Evolutionary conservation across 2,113 vertebrate genomes (phyloP).

Genomic region (Xiphophorus maculatus): DNA sequence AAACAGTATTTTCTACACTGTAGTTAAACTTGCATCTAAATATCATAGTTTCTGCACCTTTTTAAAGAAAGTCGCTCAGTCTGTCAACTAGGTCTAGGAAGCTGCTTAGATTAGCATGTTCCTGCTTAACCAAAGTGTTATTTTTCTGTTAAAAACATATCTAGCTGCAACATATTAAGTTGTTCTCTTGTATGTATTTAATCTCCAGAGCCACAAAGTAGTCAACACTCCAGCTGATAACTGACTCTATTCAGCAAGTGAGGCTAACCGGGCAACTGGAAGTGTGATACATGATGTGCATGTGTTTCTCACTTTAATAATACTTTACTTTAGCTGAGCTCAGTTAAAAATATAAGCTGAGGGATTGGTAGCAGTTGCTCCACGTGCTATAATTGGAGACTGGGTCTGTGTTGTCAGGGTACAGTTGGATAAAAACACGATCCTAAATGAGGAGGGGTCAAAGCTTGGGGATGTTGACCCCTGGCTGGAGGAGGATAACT

Average conservation of each 20-base stretch:
- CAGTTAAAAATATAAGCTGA: slow-evolving; percentile 41
- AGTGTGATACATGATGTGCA: not conserved
- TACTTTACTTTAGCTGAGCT: slow-evolving; percentile 12
- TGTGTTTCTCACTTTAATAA: not conserved
- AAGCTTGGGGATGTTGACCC: slow-evolving; percentile 50
- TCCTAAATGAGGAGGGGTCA: slow-evolving; percentile 1
- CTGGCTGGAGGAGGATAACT: slow-evolving; percentile 45
- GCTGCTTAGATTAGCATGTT: not conserved
- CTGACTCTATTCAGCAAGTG: not conserved
- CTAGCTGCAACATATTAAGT: not conserved
- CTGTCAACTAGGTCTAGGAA: not conserved
- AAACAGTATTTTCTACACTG: not conserved
- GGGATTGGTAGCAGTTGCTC: slow-evolving; percentile 45
- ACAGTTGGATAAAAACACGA: slow-evolving; percentile 57
- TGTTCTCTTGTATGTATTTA: not conserved
- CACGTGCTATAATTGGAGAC: slow-evolving; percentile 43
- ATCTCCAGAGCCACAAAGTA: not conserved
- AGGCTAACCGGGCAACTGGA: not conserved
- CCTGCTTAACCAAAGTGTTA: too few species aligned
- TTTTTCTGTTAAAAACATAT: too few species aligned
- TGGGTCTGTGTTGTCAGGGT: slow-evolving; percentile 49
- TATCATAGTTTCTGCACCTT: not conserved
- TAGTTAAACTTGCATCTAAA: not conserved
- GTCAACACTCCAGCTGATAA: not conserved
- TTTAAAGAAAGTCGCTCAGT: not conserved